Evolutionary conservation across 2,888 invertebrate species (phyloP), one percentile per base, ranked within the genome.

Genomic region (Drosophila pseudotakahashii): DNA sequence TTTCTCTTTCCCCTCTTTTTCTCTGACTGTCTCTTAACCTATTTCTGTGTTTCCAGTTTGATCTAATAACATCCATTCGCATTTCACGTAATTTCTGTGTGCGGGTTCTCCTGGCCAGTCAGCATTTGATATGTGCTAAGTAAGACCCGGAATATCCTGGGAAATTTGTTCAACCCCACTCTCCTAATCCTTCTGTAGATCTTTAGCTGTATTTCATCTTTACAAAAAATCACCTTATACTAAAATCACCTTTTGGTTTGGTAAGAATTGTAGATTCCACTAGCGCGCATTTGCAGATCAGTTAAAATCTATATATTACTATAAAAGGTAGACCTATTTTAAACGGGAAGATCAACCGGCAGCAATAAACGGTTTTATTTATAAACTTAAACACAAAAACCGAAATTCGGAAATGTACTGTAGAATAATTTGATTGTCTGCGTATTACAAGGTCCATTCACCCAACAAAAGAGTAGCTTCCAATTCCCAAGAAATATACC

Each of bases 41-140:
- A 32, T 55, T 68, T 36, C 47, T 67, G 37, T 67, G 57, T 16
- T 34, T 67, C 67, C 64, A 52, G 64, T 64, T 16, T 13, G 51
- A 23, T 51, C 68, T 68, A 55, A 50, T 64, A 19, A 16, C 34
- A 53, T 26, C 9, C 55, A 66, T 52, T 50, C 19, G 32, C 39
- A 55, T 47, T 68, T 36, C 30, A 30, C 10, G 9, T 60, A 52
- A 39, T 67, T 55, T 67, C 53, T 62, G 48, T 71, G 57, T 74
- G 26, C 32, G 41, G 57, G 58, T 48, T 51, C 61, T 53, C 9
- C 67, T 54, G 84, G 87, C 89, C 90, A 91, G 90, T 91, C 89
- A 90, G 90, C 90, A 87, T 91, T 89, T 83, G 77, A 72, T 77
- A 68, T 77, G 73, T 89, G 87, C 85, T 84, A 80, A 75, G 11